Conservation (phyloP, 2,113 vertebrate species). For the Ochotona princeps region DNA sequence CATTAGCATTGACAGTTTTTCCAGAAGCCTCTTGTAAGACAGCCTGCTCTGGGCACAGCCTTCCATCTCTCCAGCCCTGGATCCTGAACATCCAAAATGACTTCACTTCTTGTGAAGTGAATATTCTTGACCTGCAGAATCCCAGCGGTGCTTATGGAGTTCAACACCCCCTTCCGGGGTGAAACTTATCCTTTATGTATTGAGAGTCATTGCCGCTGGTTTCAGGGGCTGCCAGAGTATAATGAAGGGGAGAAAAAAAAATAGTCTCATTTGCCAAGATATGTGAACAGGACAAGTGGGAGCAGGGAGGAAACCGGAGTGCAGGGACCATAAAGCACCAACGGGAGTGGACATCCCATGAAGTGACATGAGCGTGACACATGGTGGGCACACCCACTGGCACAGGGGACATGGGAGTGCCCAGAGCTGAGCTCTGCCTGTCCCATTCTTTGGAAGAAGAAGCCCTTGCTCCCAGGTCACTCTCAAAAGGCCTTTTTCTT, state of each 20-base stretch:
- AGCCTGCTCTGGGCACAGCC: not conserved
- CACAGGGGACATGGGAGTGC: not conserved
- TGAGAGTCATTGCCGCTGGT: not conserved
- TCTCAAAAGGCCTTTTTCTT: slow-evolving; percentile 53
- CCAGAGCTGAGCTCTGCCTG: not conserved
- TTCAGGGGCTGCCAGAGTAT: not conserved
- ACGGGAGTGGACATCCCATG: not conserved
- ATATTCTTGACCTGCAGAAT: slow-evolving; percentile 48
- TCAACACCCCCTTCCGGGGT: not conserved
- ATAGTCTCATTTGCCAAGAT: not conserved
- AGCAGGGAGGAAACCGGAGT: slow-evolving; percentile 6
- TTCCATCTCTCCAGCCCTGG: not conserved
- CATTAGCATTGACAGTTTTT: slow-evolving; percentile 69
- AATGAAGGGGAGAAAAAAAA: not conserved
- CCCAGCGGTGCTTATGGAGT: not conserved
- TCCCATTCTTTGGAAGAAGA: not conserved
- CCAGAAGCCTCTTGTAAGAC: slow-evolving; percentile 6
- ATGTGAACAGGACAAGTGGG: slow-evolving; percentile 27
- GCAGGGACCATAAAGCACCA: not conserved
- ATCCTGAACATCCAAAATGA: not conserved
- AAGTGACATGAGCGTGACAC: not conserved
- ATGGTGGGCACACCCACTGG: fast-evolving
- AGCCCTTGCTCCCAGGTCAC: not conserved
- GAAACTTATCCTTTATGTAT: not conserved
- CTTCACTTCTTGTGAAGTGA: not conserved